Base-by-base conservation (phyloP, 1,140 invertebrate species). In the Onthophagus taurus region DNA sequence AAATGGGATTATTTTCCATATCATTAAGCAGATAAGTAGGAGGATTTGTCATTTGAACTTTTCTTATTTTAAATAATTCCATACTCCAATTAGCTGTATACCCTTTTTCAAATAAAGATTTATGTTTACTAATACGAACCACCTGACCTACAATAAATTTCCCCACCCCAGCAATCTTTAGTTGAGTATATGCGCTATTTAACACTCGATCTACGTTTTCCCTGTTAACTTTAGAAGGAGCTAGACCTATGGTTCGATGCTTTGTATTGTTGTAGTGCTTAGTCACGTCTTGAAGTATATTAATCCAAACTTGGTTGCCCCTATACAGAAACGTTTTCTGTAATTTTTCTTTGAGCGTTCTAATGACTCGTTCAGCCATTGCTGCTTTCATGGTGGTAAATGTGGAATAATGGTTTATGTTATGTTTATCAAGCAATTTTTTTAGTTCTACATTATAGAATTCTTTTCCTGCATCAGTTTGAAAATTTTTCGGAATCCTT, bases 341-440 rank as follows among this genome's bases (percentile, higher is more conserved):
- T 18, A 46, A 13, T 37, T 43, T 35, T 33, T 26, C 29, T 23
- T 66, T 68, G 20, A 70, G 33, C 21, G 59, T 68, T 31, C 60
- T 42, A 56, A 66, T 63, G 18, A 65, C 65, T 21, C 68, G 42
- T 57, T 70, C 67, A 31, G 59, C 54, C 33, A 69, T 53, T 1
- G 53, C 34, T 9, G 58, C 64, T 59, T 70, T 70, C n/a, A 52
- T 49, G 6, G 55, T 47, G 31, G 43, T 59, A 46, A 59, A 59
- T 16, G 55, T 63, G 1, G 53, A 52, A 48, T 66, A 67, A 48
- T 64, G 58, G 36, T 59, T 56, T 19, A 69, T 58, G 7, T 55
- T 45, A 45, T 56, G 46, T 42, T 57, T 50, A 39, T 52, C 47
- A 47, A 57, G 55, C 17, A 60, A 42, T 16, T 43, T 52, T 48